Percentiles rank a stretch among this genome's conserved stretches.
These are phyloP conservation scores for Notamacropus eugenii DNA, from an alignment of 2,797 vertebrate species.

Conservation along the genomic window DNA sequence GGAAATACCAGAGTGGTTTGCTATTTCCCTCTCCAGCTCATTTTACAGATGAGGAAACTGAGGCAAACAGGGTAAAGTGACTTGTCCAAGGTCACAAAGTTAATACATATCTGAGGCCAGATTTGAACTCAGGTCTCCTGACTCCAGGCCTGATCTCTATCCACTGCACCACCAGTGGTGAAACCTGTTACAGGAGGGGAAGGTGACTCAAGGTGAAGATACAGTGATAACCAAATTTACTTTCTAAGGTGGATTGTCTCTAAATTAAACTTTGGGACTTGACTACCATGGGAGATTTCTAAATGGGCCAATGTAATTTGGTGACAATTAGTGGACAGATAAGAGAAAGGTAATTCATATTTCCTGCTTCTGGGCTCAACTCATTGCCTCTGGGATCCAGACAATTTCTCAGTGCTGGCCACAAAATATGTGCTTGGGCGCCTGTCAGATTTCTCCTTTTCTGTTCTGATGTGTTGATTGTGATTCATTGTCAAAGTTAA, in stretches of 20 bases:
- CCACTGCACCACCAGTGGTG: slow-evolving; percentile 8
- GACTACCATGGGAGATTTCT: slow-evolving; percentile 44
- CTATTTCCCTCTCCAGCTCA: background rate
- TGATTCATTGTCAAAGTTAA: background rate
- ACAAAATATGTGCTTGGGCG: background rate
- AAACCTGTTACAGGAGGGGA: slow-evolving; percentile 41
- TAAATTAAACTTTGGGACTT: slow-evolving; percentile 2
- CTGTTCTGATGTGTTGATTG: slow-evolving; percentile 21
- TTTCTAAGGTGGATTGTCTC: background rate
- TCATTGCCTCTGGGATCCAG: slow-evolving; percentile 7
- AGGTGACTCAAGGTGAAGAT: slow-evolving; percentile 45
- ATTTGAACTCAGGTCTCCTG: background rate
- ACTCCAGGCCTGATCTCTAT: background rate
- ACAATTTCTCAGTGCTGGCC: background rate
- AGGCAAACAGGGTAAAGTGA: background rate
- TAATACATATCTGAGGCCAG: background rate
- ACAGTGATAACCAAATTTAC: slow-evolving; percentile 15
- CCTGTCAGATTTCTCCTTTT: slow-evolving; percentile 25
- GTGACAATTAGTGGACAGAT: slow-evolving; percentile 34
- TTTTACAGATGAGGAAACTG: background rate
- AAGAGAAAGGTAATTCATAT: slow-evolving; percentile 42
- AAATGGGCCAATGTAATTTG: slow-evolving; percentile 56
- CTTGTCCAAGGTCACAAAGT: background rate
- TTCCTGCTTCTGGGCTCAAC: slow-evolving; percentile 50
- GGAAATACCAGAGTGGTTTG: background rate